These are phyloP conservation scores for Antrozous pallidus DNA, from an alignment of 2,797 vertebrate genomes.

Conservation along the genomic window DNA sequence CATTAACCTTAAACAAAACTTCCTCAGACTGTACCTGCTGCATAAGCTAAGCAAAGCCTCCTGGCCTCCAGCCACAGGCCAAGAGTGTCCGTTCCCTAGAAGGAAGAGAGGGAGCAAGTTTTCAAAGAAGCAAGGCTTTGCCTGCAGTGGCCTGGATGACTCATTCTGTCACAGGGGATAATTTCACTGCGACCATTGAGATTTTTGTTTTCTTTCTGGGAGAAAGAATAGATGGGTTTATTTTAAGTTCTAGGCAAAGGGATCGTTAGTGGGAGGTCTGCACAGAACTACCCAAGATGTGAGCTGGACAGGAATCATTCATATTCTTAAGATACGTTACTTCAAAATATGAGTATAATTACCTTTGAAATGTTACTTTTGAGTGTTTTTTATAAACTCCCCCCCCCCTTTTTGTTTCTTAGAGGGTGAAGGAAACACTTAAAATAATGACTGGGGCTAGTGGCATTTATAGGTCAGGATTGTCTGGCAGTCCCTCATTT, in stretches of 20 bases:
- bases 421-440: conserved; percentile 52
- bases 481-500: conserved; percentile 36
- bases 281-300: background rate
- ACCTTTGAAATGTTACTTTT: conserved; percentile 56
- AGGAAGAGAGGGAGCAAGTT: background rate
- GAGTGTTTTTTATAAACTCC: background rate
- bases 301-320: conserved; percentile 38
- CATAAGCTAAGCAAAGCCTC: background rate
- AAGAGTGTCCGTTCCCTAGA: background rate
- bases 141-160: background rate
- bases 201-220: conserved; percentile 57
- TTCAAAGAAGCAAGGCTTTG: background rate
- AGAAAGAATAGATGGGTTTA: conserved; percentile 59
- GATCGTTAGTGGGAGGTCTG: conserved; percentile 62
- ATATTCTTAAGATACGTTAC: conserved; percentile 62
- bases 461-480: conserved; percentile 52
- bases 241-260: conserved; percentile 53
- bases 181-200: conserved; percentile 8
- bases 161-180: background rate
- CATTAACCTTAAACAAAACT: background rate
- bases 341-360: conserved; percentile 47
- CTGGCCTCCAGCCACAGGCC: background rate
- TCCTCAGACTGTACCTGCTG: background rate
- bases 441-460: conserved; percentile 57
- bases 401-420: background rate